phyloP scores from a whole-genome alignment of 2,888 invertebrate genomes.

The Hoplodrina ambigua region DNA sequence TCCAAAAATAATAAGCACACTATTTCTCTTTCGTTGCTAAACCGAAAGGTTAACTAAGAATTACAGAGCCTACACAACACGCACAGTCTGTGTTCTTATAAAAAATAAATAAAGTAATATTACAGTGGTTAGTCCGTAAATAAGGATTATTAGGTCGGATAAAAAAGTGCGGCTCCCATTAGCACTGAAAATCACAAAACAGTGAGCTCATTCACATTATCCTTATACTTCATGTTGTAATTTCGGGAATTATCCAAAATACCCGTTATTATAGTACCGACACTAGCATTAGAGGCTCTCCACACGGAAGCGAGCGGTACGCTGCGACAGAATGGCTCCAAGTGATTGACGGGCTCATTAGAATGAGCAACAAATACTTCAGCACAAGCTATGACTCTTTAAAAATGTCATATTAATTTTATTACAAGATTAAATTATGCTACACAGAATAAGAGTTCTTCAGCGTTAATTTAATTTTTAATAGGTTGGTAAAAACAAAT shows the following conservation, averaged over 20 bases:
- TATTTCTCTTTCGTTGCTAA: conserved; percentile 27
- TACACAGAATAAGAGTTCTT: too few relatives aligned
- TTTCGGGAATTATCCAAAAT: conserved; percentile 63
- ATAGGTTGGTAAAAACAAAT: too few relatives aligned
- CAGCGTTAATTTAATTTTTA: too few relatives aligned
- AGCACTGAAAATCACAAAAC: conserved; percentile 54
- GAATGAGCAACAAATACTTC: too few relatives aligned
- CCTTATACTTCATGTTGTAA: conserved; percentile 57
- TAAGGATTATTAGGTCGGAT: conserved; percentile 45
- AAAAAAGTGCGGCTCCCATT: conserved; percentile 49
- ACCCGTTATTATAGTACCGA: conserved; percentile 59
- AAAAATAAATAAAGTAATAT: conserved; percentile 43
- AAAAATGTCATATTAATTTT: too few relatives aligned
- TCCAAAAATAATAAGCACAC: conserved; percentile 17
- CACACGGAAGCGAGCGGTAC: conserved; percentile 22
- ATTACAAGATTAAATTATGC: too few relatives aligned
- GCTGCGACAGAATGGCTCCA: conserved; percentile 2
- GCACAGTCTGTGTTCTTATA: conserved; percentile 31
- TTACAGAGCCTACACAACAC: conserved; percentile 41
- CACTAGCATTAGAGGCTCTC: conserved; percentile 28
- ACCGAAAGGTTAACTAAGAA: conserved; percentile 37
- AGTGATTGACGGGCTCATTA: background rate
- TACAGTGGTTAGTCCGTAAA: conserved; percentile 34
- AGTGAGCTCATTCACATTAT: conserved; percentile 55
- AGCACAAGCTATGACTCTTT: too few relatives aligned